Conservation (phyloP, 2,888 invertebrate genomes). For the Drosophila kuntzei region DNA sequence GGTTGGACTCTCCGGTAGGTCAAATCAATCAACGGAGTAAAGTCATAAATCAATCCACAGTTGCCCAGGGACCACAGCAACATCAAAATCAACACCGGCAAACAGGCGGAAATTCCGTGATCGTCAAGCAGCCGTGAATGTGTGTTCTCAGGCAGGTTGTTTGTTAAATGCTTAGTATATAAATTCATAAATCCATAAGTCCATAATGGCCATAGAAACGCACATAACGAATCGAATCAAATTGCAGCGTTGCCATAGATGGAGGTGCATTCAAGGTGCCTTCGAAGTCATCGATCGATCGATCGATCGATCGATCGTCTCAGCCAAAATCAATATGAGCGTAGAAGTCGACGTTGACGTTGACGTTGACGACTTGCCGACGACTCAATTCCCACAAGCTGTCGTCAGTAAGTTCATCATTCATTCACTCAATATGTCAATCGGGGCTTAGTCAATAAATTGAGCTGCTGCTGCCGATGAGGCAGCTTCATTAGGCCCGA, state of each 20-base stretch:
- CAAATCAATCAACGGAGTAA: slow-evolving; percentile 62
- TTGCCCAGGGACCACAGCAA: slow-evolving; percentile 6
- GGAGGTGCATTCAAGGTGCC: slow-evolving; percentile 70
- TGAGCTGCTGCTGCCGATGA: slow-evolving; percentile 53
- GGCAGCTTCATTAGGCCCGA: slow-evolving; percentile 74
- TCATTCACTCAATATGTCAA: slow-evolving; percentile 74
- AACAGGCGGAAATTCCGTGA: slow-evolving; percentile 67
- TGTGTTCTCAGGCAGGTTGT: slow-evolving; percentile 50
- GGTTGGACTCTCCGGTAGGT: slow-evolving; percentile 47
- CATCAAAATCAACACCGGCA: slow-evolving; percentile 2
- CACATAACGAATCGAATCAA: slow-evolving; percentile 36
- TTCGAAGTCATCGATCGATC: slow-evolving; percentile 29
- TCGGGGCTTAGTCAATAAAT: slow-evolving; percentile 75
- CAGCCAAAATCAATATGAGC: slow-evolving; percentile 63
- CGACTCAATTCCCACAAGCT: slow-evolving; percentile 73
- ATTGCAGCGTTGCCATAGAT: slow-evolving; percentile 62
- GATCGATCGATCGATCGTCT: slow-evolving; percentile 27
- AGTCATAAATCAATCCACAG: slow-evolving; percentile 56
- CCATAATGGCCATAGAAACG: slow-evolving; percentile 67
- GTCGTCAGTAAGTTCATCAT: slow-evolving; percentile 68
- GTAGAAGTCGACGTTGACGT: slow-evolving; percentile 8
- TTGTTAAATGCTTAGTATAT: slow-evolving; percentile 36
- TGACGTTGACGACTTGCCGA: slow-evolving; percentile 25
- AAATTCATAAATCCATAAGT: slow-evolving; percentile 32
- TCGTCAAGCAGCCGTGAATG: slow-evolving; percentile 49